These are phyloP conservation scores for Hippocampus zosterae DNA, from an alignment of 2,113 vertebrate genomes.

Conservation along the genomic window DNA sequence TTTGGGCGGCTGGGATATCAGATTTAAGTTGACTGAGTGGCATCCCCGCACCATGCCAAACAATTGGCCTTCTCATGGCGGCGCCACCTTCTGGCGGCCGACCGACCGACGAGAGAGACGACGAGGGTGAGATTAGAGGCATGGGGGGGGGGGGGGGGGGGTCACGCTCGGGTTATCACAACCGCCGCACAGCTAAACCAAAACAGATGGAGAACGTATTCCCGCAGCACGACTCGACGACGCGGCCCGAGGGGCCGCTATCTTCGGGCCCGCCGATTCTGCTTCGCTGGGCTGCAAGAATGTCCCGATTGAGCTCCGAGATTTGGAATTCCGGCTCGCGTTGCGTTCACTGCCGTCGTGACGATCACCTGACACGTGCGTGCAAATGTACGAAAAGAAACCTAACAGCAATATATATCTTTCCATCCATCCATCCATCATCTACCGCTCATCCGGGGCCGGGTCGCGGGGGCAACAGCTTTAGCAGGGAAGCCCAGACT, in stretches of 20 bases:
- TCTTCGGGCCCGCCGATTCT: conserved; percentile 48
- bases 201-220: conserved; percentile 66
- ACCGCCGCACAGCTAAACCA: conserved; percentile 60
- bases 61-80: conserved; percentile 88
- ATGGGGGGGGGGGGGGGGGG: conserved; percentile 65
- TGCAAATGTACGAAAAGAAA: background rate
- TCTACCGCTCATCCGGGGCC: too few species aligned
- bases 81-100: conserved; percentile 59
- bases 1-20: conserved; percentile 55
- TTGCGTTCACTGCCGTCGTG: conserved; percentile 33
- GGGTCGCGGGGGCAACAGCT: too few species aligned
- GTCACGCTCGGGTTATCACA: conserved; percentile 70
- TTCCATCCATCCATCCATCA: too few species aligned
- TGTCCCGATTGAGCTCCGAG: conserved; percentile 48
- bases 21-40: conserved; percentile 78
- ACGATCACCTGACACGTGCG: background rate
- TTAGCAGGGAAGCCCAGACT: too few species aligned
- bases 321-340: conserved; percentile 48
- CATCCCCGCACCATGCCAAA: conserved; percentile 87
- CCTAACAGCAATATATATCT: background rate
- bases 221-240: conserved; percentile 34
- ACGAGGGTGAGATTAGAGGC: conserved; percentile 70
- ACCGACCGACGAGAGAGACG: conserved; percentile 51
- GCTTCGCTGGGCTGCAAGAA: conserved; percentile 52
- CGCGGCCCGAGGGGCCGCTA: conserved; percentile 51